Evolutionary conservation across 1,140 invertebrate species (phyloP).

Genomic region (Solenopsis fugax): DNA sequence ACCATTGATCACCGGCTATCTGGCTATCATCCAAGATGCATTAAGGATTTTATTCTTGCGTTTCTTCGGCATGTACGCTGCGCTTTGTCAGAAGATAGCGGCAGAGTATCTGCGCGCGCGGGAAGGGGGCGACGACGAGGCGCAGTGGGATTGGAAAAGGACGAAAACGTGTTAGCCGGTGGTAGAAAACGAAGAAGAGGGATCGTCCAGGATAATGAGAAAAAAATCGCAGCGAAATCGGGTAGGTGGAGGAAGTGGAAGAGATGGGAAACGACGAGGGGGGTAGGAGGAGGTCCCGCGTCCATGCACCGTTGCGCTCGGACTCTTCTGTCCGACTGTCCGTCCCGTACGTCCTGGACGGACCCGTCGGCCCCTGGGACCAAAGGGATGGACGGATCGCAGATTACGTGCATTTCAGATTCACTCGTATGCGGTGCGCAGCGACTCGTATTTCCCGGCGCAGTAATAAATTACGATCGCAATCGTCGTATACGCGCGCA

Average conservation of each 20-base stretch:
- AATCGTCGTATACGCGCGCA: slow-evolving; percentile 62
- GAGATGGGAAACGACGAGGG: slow-evolving; percentile 8
- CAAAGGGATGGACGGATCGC: slow-evolving; percentile 68
- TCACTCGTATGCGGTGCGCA: slow-evolving; percentile 62
- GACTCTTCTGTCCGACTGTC: slow-evolving; percentile 37
- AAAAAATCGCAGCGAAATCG: slow-evolving; percentile 73
- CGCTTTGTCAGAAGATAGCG: slow-evolving; percentile 49
- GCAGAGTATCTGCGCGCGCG: slow-evolving; percentile 16
- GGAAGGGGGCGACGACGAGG: background rate
- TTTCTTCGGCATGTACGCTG: slow-evolving; percentile 31
- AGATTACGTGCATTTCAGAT: slow-evolving; percentile 71
- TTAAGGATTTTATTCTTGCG: slow-evolving; percentile 47
- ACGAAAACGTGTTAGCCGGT: slow-evolving; percentile 63
- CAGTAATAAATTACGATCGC: slow-evolving; percentile 75
- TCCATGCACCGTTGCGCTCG: slow-evolving; percentile 69
- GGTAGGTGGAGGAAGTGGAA: slow-evolving; percentile 35
- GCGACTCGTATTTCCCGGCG: slow-evolving; percentile 59
- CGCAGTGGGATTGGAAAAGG: slow-evolving; percentile 49
- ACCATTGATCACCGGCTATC: slow-evolving; percentile 37
- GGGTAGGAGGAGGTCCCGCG: slow-evolving; percentile 4
- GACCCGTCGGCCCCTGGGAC: slow-evolving; percentile 39
- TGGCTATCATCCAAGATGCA: slow-evolving; percentile 31
- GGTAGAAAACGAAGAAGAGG: slow-evolving; percentile 57
- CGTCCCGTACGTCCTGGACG: slow-evolving; percentile 46
- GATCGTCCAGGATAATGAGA: slow-evolving; percentile 73